Conservation (phyloP, 2,888 invertebrate species). For the Parapristionchus giblindavisi region DNA sequence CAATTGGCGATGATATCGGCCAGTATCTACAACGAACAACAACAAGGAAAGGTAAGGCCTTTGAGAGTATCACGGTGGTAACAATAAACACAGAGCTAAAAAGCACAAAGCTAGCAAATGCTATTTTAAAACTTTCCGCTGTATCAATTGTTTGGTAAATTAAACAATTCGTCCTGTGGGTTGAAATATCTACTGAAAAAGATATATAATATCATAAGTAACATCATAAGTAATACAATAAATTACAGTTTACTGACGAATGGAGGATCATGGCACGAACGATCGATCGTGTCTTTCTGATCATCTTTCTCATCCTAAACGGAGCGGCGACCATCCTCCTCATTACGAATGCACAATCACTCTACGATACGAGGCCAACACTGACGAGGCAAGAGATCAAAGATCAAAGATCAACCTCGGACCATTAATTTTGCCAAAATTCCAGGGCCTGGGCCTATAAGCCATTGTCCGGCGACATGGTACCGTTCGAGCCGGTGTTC, state of each 20-base stretch:
- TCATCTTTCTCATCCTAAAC: conserved; percentile 50
- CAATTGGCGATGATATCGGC: conserved; percentile 55
- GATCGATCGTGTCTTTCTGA: conserved; percentile 53
- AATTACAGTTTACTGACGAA: conserved; percentile 56
- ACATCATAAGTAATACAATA: too few species aligned
- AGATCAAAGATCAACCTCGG: background rate
- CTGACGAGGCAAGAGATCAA: conserved; percentile 3
- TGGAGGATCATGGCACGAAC: conserved; percentile 59
- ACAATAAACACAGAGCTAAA: background rate
- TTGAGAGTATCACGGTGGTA: too few species aligned
- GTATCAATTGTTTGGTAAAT: too few species aligned
- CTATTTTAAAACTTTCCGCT: too few species aligned
- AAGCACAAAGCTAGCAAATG: background rate
- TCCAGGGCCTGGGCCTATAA: conserved; percentile 48
- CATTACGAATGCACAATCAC: conserved; percentile 24
- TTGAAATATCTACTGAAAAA: too few species aligned
- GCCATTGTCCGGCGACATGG: conserved; percentile 49
- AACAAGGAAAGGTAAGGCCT: conserved; percentile 52
- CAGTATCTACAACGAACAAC: conserved; percentile 53
- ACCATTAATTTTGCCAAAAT: background rate
- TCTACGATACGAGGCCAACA: conserved; percentile 28
- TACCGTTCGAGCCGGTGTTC: conserved; percentile 39
- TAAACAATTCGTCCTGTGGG: too few species aligned
- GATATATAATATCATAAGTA: too few species aligned
- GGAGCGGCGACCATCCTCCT: conserved; percentile 43